phyloP scores from a whole-genome alignment of 1,140 invertebrate species.

The Anastatus disparis region DNA sequence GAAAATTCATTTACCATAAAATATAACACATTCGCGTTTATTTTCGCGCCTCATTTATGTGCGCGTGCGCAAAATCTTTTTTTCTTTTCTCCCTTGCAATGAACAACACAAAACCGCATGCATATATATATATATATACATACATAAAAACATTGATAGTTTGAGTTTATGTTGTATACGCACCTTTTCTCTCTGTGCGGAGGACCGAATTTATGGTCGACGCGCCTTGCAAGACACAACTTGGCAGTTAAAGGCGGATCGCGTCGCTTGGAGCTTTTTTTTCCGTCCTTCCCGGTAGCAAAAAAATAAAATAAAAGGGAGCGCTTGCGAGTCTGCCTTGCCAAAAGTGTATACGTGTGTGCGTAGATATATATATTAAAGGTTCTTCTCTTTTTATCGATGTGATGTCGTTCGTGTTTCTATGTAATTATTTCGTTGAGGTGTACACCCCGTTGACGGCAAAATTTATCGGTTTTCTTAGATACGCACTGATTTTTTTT shows the following conservation, averaged over 20 bases:
- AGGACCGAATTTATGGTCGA: constrained; percentile 47
- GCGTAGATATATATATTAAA: too few relatives aligned
- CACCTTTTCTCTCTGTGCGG: constrained; percentile 1
- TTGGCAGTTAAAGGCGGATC: constrained; percentile 45
- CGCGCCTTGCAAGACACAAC: constrained; percentile 24
- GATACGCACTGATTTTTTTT: too few relatives aligned
- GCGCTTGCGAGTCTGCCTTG: neutral
- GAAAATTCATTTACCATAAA: too few relatives aligned
- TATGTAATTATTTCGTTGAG: constrained; percentile 21
- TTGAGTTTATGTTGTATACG: too few relatives aligned
- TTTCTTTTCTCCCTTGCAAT: too few relatives aligned
- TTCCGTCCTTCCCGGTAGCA: constrained; percentile 20
- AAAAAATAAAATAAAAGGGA: constrained; percentile 3
- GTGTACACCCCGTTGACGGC: neutral
- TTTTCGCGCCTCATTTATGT: too few relatives aligned
- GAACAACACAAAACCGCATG: too few relatives aligned
- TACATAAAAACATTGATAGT: too few relatives aligned
- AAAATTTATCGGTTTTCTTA: neutral
- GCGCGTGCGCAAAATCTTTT: too few relatives aligned
- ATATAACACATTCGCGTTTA: too few relatives aligned
- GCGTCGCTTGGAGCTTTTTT: too few relatives aligned
- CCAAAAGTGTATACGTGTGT: neutral
- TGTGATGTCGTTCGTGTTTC: constrained; percentile 1
- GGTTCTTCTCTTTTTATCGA: constrained; percentile 21
- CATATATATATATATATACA: too few relatives aligned